Evolutionary conservation across 1,140 invertebrate genomes (phyloP), one percentile per base, ranked within the genome.

Genomic region (Eumeta japonica): DNA sequence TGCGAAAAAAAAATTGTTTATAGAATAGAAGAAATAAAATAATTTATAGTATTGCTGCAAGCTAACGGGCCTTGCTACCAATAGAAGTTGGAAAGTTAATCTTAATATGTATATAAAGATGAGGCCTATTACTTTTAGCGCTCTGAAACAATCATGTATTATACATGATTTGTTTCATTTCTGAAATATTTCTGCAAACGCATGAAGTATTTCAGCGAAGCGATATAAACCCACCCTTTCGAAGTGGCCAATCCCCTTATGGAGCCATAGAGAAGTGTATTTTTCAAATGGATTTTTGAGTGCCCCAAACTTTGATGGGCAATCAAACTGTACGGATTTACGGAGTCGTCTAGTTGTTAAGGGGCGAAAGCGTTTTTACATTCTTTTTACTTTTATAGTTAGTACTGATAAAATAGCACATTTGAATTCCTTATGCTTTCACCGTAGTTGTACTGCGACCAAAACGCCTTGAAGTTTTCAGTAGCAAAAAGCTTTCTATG

Each of bases 241-340:
- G 16, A 45, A 52, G 55, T 36, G 42, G 41, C 46, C 51, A 55
- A 59, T 59, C 49, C 52, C 54, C 40, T 50, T 52, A 55, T 50
- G 35, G 41, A 51, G 41, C 38, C 61, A 67, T 70, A 64, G 67
- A 70, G 64, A 53, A n/a, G 56, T 51, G 55, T 64, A 68, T 67
- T 70, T 73, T 72, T 73, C 59, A 68, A 75, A 77, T 75, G 72
- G 75, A 75, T 75, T 75, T 74, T 75, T 75, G 71, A 75, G 72
- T 73, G 59, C 71, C 52, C 48, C 41, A 59, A 63, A 70, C 58
- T 73, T 76, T 76, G 66, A 75, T 75, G 57, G 65, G 40, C 50
- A 67, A 75, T 72, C 71, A 65, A 74, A 74, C 59, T 58, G 60
- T 62, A 59, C 45, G 52, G 58, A 55, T 71, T 64, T 63, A 72